Percentiles rank a stretch among this genome's conserved stretches.
Conservation (phyloP, 2,113 vertebrate genomes). For the Percopsis transmontana region DNA sequence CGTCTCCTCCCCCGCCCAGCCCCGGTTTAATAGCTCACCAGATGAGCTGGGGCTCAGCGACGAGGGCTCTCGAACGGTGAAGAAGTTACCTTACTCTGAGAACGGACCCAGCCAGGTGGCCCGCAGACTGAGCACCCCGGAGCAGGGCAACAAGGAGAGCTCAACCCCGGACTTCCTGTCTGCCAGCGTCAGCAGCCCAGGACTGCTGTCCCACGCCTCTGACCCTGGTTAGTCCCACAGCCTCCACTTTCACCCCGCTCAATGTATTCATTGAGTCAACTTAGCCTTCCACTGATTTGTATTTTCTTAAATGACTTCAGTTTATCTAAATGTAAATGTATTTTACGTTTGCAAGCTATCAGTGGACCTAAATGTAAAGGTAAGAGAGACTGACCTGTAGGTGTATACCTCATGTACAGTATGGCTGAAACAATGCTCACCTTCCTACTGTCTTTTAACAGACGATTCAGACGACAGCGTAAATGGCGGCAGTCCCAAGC, state of each 20-base stretch:
- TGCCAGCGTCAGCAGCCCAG: slow-evolving; percentile 85
- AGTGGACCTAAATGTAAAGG: slow-evolving; percentile 60
- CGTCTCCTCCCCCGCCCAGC: slow-evolving; percentile 71
- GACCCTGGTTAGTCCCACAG: slow-evolving; percentile 66
- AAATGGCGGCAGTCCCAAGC: slow-evolving; percentile 80
- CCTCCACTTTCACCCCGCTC: neutral
- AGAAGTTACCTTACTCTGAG: slow-evolving; percentile 83
- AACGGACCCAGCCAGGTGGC: slow-evolving; percentile 74
- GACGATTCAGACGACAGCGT: slow-evolving; percentile 82
- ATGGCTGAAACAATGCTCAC: neutral
- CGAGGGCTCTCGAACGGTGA: slow-evolving; percentile 85
- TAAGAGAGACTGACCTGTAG: slow-evolving; percentile 36
- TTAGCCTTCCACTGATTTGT: neutral
- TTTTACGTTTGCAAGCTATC: slow-evolving; percentile 60
- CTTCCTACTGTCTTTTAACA: slow-evolving; percentile 25
- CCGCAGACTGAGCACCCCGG: slow-evolving; percentile 89
- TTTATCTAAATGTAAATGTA: neutral
- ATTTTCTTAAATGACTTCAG: neutral
- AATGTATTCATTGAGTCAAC: no score
- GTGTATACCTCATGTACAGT: neutral
- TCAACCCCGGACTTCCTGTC: slow-evolving; percentile 77
- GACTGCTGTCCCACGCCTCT: slow-evolving; percentile 71
- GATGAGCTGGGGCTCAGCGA: slow-evolving; percentile 86
- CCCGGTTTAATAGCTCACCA: slow-evolving; percentile 82
- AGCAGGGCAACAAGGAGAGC: slow-evolving; percentile 77